These are phyloP conservation scores for Nomada ruficornis DNA, from an alignment of 2,888 invertebrate genomes.

Conservation along the genomic window DNA sequence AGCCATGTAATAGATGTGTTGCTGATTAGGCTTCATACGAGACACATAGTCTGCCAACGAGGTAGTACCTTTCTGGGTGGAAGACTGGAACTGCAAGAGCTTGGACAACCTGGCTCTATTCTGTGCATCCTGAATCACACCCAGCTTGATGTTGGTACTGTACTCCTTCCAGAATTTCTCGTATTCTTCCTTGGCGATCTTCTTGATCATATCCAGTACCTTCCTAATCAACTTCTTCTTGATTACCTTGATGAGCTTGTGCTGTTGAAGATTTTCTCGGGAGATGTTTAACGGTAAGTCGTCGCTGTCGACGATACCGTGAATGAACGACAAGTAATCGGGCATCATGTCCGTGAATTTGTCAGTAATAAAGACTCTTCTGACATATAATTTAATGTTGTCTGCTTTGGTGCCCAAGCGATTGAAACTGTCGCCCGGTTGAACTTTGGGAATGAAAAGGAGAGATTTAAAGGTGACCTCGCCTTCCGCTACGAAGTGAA, in stretches of 20 bases:
- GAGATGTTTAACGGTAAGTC: conserved; percentile 99
- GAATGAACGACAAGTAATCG: conserved; percentile 97
- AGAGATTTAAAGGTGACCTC: conserved; percentile 99
- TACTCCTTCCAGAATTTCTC: conserved; percentile 99
- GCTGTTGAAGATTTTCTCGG: conserved; percentile 98
- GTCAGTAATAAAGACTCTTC: conserved; percentile 99
- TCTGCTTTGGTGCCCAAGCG: conserved; percentile 97
- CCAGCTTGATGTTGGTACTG: conserved; percentile 98
- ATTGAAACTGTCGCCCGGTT: conserved; percentile 97
- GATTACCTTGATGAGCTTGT: conserved; percentile 99
- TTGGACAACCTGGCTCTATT: conserved; percentile 98
- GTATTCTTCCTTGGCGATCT: conserved; percentile 95
- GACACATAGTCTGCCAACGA: conserved; percentile 95
- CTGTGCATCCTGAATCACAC: conserved; percentile 98
- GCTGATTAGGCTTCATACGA: conserved; percentile 98
- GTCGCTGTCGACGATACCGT: conserved; percentile 99
- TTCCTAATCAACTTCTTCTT: conserved; percentile 99
- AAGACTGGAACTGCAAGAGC: conserved; percentile 95
- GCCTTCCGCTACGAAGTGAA: conserved; percentile 99
- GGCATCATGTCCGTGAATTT: conserved; percentile 99
- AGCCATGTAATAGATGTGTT: conserved; percentile 98
- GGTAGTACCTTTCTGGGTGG: conserved; percentile 88
- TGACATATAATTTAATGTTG: conserved; percentile 98
- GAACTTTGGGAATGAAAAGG: conserved; percentile 95
- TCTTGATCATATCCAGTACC: conserved; percentile 98